Evolutionary conservation across 2,888 invertebrate genomes (phyloP), one percentile per base, ranked within the genome.

Genomic region (Drosophila testacea): DNA sequence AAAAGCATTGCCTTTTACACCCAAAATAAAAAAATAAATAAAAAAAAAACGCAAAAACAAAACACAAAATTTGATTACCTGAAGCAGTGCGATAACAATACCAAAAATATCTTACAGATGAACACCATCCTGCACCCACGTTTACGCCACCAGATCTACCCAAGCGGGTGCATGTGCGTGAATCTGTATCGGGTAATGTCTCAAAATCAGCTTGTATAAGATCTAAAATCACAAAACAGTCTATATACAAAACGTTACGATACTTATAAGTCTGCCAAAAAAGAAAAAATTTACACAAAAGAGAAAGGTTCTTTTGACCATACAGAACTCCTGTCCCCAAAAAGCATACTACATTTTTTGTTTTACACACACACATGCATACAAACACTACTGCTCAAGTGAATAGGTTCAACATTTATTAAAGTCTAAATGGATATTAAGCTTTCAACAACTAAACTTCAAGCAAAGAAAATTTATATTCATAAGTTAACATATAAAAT

Each of bases 61-160:
- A 55, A 50, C 28, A 28, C 48, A 27, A 27, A 48, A 50, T 57
- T 57, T 57, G 13, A 64, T 36, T 77, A 65, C 44, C 61, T 73
- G 68, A 88, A 94, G 94, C 94, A 94, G 94, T 95, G 95, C 85
- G 87, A 89, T 92, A 90, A 83, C 83, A 75, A 83, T 71, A 80
- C 69, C 80, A 79, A 81, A 89, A 91, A 91, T 92, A 90, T 95
- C 95, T 97, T 97, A 95, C 97, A 97, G 97, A 97, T 97, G 97
- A 97, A 95, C 97, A 97, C 95, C 97, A 97, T 95, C 97, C 97
- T 95, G 97, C 97, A 95, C 97, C 98, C 94, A 97, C 98, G 95
- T 98, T 97, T 95, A 98, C 98, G 95, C 98, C 98, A 95, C 98
- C 98, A 95, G 98, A 98, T 96, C 97, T 98, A 95, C 98, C 98